These are phyloP conservation scores for Julus scanicus DNA, from an alignment of 2,888 invertebrate genomes.

Conservation along the genomic window DNA sequence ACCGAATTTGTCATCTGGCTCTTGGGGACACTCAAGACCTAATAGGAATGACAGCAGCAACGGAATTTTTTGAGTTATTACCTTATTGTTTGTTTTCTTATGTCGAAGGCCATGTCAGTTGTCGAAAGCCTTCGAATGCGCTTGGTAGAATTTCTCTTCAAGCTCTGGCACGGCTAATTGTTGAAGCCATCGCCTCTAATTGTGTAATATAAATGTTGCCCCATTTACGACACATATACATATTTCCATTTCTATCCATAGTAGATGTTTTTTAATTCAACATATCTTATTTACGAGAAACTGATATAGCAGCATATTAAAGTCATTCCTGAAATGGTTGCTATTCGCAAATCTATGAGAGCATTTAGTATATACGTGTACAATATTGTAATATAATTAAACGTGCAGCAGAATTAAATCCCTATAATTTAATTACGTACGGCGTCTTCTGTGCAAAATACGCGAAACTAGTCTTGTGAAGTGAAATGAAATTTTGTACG, in stretches of 20 bases:
- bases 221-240: constrained; percentile 11
- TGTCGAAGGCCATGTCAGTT: too few species aligned
- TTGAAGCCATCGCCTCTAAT: constrained; percentile 21
- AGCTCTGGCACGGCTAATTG: constrained; percentile 12
- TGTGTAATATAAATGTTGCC: constrained; percentile 33
- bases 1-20: background rate
- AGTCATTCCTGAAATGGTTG: constrained; percentile 33
- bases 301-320: constrained; percentile 20
- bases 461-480: constrained; percentile 33
- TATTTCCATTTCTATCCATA: constrained; percentile 20
- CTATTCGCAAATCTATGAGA: constrained; percentile 21
- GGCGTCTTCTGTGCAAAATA: constrained; percentile 23
- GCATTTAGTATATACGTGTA: constrained; percentile 22
- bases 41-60: background rate
- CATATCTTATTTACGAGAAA: constrained; percentile 15
- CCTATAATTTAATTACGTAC: constrained; percentile 33
- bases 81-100: background rate
- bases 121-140: background rate
- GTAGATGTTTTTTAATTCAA: constrained; percentile 31
- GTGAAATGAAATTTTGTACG: constrained; percentile 17
- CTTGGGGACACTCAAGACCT: background rate
- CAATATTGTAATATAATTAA: constrained; percentile 14
- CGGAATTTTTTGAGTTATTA: background rate
- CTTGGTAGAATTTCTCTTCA: constrained; percentile 9
- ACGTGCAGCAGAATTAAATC: constrained; percentile 17